Evolutionary conservation across 1,140 invertebrate species (phyloP).

Genomic region (Scaptomyza graminum): DNA sequence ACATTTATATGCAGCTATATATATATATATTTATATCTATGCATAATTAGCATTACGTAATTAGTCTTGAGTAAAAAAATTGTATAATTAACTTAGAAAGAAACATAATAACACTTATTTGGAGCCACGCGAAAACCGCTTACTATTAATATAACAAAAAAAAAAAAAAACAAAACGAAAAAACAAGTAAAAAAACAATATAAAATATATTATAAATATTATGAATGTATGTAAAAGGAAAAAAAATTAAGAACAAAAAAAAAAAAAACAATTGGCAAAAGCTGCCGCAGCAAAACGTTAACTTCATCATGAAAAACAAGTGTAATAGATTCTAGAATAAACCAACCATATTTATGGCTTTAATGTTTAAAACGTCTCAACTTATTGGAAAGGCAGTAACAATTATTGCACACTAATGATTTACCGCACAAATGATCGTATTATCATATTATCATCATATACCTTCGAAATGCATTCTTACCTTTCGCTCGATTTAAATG

Average conservation of each 20-base stretch:
- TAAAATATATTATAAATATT: slow-evolving; percentile 25
- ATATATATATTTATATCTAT: slow-evolving; percentile 38
- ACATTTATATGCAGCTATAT: slow-evolving; percentile 47
- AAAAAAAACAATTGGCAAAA: slow-evolving; percentile 26
- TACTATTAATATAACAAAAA: slow-evolving; percentile 50
- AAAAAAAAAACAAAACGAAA: slow-evolving; percentile 33
- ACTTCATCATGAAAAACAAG: slow-evolving; percentile 52
- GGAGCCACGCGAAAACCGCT: slow-evolving; percentile 51
- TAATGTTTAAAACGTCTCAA: slow-evolving; percentile 56
- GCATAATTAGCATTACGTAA: slow-evolving; percentile 73
- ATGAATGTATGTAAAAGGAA: slow-evolving; percentile 46
- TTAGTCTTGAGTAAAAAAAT: slow-evolving; percentile 64
- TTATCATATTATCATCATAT: too few relatives aligned
- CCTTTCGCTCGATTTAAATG: slow-evolving; percentile 2
- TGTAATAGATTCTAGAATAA: slow-evolving; percentile 74
- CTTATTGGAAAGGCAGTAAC: slow-evolving; percentile 5
- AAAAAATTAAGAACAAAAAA: slow-evolving; percentile 11
- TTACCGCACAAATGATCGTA: too few relatives aligned
- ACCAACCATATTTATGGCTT: slow-evolving; percentile 78
- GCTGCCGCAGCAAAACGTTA: slow-evolving; percentile 46
- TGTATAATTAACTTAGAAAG: slow-evolving; percentile 76
- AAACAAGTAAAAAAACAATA: slow-evolving; percentile 30
- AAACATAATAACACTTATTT: slow-evolving; percentile 61
- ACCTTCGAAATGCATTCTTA: background rate
- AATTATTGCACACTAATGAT: background rate